Base-by-base conservation (phyloP, 2,797 vertebrate genomes). In the Petrocephalus schoutedeni region DNA sequence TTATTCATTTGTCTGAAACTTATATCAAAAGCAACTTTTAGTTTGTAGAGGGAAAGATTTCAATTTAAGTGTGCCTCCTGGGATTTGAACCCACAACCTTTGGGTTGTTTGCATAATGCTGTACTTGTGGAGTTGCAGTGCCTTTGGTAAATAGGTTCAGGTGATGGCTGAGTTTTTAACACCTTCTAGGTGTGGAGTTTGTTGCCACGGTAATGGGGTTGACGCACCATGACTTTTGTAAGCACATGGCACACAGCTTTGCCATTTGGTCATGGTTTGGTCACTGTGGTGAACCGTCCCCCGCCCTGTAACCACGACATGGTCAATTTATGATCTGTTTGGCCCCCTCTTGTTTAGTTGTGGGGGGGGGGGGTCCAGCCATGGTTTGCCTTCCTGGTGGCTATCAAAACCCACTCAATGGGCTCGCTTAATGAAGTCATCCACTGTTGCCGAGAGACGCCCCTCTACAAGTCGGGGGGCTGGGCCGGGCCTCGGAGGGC, bases 341-440 rank as follows among this genome's bases (percentile, higher is more conserved):
- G n/a, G 6, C 16, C 41, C 7, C 6, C 10, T n/a, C 16, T 61
- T 88, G 87, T 88, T 74, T 59, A 32, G 80, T 57, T 87, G 45
- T n/a, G n/a, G 14, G 0, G 36, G 45, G 19, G 49, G 45, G 45
- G 23, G 28, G 28, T 1, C 84, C n/a, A 85, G 54, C 12, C 28
- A 19, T 6, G 4, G 83, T 85, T 2, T 54, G 51, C 57, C 57
- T 12, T 53, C 2, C 87, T 89, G 87, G 89, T 85, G 57, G 87
- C 87, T 85, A 85, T 86, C 86, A 85, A 87, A 89, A 86, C 21
- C 87, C 87, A 54, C 91, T 67, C 0, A 84, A 93, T 87, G 88
- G 87, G 87, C 89, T 85, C 41, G 16, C 89, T 91, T 92, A 92
- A 93, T 93, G 90, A 93, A 93, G 90, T 90, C 90, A 91, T 90